A percentile compares a stretch with the other conserved stretches of the same genome.
Conservation (phyloP, 2,797 vertebrate species). For the Diplodus puntazzo region DNA sequence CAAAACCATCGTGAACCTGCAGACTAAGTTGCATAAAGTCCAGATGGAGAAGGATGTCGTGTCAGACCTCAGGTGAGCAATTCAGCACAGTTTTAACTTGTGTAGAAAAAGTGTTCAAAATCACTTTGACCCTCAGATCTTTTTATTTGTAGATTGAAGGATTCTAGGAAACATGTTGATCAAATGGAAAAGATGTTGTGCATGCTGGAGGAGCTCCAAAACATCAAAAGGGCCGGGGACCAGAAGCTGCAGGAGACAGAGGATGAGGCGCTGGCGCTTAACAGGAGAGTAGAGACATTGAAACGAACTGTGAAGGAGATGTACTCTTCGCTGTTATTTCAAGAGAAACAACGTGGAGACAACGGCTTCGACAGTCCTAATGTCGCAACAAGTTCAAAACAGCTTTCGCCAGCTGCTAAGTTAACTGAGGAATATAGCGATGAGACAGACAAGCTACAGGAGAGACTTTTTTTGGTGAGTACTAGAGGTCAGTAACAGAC, state of each 20-base stretch:
- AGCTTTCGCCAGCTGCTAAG: conserved; percentile 66
- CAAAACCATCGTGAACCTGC: conserved; percentile 79
- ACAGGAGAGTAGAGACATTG: conserved; percentile 77
- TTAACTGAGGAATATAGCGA: conserved; percentile 56
- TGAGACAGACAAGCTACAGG: conserved; percentile 66
- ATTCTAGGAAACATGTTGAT: conserved; percentile 80
- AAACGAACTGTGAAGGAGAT: conserved; percentile 81
- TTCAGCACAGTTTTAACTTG: not conserved
- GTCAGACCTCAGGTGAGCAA: conserved; percentile 84
- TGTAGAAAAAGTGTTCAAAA: conserved; percentile 2
- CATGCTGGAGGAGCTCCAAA: conserved; percentile 85
- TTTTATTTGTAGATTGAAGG: conserved; percentile 79
- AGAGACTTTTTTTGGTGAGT: conserved; percentile 83
- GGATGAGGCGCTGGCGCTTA: conserved; percentile 75
- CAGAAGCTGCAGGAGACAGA: conserved; percentile 83
- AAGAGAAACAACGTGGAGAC: conserved; percentile 67
- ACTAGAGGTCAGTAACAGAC: not conserved
- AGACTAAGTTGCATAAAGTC: conserved; percentile 82
- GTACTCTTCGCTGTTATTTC: conserved; percentile 66
- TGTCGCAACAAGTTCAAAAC: conserved; percentile 24
- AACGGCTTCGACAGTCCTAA: conserved; percentile 47
- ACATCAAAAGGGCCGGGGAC: conserved; percentile 80
- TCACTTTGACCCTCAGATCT: conserved; percentile 29
- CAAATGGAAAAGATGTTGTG: conserved; percentile 83
- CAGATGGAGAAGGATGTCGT: conserved; percentile 82